phyloP scores from a whole-genome alignment of 2,797 vertebrate genomes.

The Acestrorhynchus altus region DNA sequence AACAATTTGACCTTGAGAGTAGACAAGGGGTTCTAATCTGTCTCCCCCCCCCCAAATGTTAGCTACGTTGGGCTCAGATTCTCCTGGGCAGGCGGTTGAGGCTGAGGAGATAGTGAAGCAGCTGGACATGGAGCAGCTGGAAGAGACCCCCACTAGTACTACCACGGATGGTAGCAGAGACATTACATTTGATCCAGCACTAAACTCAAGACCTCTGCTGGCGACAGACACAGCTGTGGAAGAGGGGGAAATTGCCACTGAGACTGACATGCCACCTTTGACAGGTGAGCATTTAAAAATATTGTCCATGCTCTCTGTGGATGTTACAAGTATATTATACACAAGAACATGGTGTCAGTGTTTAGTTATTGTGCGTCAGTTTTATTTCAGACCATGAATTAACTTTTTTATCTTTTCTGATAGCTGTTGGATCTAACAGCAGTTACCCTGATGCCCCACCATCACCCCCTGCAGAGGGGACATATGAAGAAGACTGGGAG shows the following conservation, averaged over 20 bases:
- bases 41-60: constrained; percentile 21
- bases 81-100: constrained; percentile 87
- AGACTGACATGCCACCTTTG: constrained; percentile 90
- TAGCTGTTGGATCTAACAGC: constrained; percentile 88
- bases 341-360: background rate
- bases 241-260: constrained; percentile 81
- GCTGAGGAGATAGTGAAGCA: constrained; percentile 90
- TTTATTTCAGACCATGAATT: background rate
- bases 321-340: background rate
- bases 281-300: constrained; percentile 82
- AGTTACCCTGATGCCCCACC: constrained; percentile 83
- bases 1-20: background rate
- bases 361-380: background rate
- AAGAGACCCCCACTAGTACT: constrained; percentile 85
- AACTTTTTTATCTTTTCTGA: constrained; percentile 6
- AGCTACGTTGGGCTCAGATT: constrained; percentile 87
- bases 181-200: constrained; percentile 77
- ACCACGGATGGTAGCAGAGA: constrained; percentile 75
- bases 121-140: constrained; percentile 88
- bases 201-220: constrained; percentile 73
- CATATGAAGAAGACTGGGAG: constrained; percentile 99
- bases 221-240: constrained; percentile 82
- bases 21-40: background rate
- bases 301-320: background rate
- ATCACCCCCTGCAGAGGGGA: constrained; percentile 87